Conservation (phyloP, 2,113 vertebrate species). For the Uropsilus gracilis region DNA sequence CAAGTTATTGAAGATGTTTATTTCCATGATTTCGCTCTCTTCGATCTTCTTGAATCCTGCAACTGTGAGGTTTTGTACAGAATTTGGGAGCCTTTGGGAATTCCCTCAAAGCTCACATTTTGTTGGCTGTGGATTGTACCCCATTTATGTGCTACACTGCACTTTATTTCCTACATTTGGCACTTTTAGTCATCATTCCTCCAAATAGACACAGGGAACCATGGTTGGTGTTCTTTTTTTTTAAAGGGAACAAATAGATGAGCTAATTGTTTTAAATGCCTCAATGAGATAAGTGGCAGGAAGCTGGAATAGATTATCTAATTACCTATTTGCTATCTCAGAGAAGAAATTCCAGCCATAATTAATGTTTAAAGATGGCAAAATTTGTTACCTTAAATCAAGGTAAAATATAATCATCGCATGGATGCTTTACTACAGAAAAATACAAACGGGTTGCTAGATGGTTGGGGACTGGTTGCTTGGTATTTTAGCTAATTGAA, state of each 20-base stretch:
- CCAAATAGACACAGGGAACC: slow-evolving; percentile 64
- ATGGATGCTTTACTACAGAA: slow-evolving; percentile 82
- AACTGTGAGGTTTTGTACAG: slow-evolving; percentile 57
- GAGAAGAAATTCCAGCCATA: slow-evolving; percentile 78
- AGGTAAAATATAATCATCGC: slow-evolving; percentile 83
- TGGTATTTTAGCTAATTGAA: slow-evolving; percentile 83
- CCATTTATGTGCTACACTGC: slow-evolving; percentile 65
- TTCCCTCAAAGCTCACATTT: slow-evolving; percentile 61
- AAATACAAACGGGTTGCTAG: slow-evolving; percentile 75
- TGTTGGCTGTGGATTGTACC: slow-evolving; percentile 60
- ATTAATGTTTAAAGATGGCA: slow-evolving; percentile 86
- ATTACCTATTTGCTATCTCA: slow-evolving; percentile 77
- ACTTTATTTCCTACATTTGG: slow-evolving; percentile 60
- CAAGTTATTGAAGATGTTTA: background rate
- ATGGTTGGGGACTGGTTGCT: slow-evolving; percentile 59
- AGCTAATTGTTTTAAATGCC: slow-evolving; percentile 83
- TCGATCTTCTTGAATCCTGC: background rate
- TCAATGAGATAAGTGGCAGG: slow-evolving; percentile 80
- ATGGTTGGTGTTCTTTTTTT: slow-evolving; percentile 60
- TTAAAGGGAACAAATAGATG: slow-evolving; percentile 73
- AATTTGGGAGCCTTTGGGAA: slow-evolving; percentile 48
- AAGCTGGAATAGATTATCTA: slow-evolving; percentile 81
- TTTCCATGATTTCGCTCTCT: background rate
- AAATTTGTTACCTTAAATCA: slow-evolving; percentile 86
- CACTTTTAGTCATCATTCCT: slow-evolving; percentile 55